Conservation (phyloP, 92 coral and sea anemone species). For the Paragorgia papillata region DNA sequence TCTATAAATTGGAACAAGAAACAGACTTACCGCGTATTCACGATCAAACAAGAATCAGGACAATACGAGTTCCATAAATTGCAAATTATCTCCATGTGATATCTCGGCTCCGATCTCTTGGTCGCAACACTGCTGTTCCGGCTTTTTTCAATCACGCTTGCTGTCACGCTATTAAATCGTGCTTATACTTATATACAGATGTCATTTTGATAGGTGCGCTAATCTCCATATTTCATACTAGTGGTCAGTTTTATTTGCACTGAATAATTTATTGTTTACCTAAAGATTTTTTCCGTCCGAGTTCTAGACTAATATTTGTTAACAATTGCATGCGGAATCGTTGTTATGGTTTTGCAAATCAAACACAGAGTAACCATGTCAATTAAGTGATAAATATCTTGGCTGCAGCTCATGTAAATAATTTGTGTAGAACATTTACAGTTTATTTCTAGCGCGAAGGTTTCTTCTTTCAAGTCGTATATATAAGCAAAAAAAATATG, state of each 20-base stretch:
- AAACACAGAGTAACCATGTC: background rate
- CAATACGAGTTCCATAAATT: background rate
- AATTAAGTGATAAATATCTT: constrained; percentile 18
- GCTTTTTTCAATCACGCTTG: background rate
- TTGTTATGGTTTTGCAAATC: constrained; percentile 16
- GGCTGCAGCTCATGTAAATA: too few relatives aligned
- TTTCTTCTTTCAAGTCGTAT: too few relatives aligned
- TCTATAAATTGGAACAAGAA: background rate
- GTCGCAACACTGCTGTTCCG: background rate
- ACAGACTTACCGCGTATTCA: background rate
- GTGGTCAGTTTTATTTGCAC: constrained; percentile 19
- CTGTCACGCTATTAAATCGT: constrained; percentile 18
- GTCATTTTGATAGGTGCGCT: constrained; percentile 3
- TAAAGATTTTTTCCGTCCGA: constrained; percentile 1
- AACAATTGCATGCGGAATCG: background rate
- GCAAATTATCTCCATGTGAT: background rate
- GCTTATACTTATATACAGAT: background rate
- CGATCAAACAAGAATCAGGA: background rate
- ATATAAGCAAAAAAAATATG: too few relatives aligned
- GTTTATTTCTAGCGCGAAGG: too few relatives aligned
- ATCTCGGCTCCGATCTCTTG: too few relatives aligned
- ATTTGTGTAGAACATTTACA: too few relatives aligned
- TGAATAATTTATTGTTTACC: constrained; percentile 9
- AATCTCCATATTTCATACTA: constrained; percentile 25
- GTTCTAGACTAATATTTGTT: constrained; percentile 12